Conservation (phyloP, 1,140 invertebrate genomes). For the Galleria mellonella region DNA sequence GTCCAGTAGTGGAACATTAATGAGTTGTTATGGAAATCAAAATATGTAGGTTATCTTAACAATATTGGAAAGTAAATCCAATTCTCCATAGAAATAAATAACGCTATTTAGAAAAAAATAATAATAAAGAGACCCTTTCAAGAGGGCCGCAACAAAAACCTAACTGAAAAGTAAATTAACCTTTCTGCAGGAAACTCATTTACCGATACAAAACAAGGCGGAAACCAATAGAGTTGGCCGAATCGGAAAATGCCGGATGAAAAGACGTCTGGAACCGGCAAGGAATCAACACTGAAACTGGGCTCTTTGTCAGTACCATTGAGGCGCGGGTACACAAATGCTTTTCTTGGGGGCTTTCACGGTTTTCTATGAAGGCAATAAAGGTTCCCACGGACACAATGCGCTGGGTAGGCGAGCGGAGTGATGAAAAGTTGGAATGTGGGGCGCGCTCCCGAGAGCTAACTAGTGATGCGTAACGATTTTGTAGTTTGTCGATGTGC, state of each 20-base stretch:
- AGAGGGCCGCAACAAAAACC: conserved; percentile 44
- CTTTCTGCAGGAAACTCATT: conserved; percentile 64
- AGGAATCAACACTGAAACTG: conserved; percentile 60
- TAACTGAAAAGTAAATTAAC: conserved; percentile 65
- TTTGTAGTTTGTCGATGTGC: conserved; percentile 23
- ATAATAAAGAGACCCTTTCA: conserved; percentile 32
- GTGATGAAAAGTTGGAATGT: conserved; percentile 69
- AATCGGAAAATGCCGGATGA: conserved; percentile 60
- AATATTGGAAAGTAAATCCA: too few species aligned
- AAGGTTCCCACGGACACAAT: conserved; percentile 71
- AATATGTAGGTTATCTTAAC: too few species aligned
- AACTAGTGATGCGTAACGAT: conserved; percentile 31
- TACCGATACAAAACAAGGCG: conserved; percentile 64
- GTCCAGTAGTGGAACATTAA: too few species aligned
- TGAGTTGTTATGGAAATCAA: too few species aligned
- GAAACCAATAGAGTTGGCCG: conserved; percentile 43
- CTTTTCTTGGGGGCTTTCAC: conserved; percentile 67
- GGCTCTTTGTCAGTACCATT: conserved; percentile 58
- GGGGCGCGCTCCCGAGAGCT: conserved; percentile 58
- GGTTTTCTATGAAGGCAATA: conserved; percentile 70
- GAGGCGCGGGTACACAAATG: conserved; percentile 56
- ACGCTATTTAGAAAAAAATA: conserved; percentile 7
- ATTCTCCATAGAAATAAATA: conserved; percentile 2
- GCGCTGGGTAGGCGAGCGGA: conserved; percentile 56
- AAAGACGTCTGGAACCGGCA: conserved; percentile 55